These are phyloP conservation scores for Ormyrus thymus DNA, from an alignment of 2,888 invertebrate species.

Conservation along the genomic window DNA sequence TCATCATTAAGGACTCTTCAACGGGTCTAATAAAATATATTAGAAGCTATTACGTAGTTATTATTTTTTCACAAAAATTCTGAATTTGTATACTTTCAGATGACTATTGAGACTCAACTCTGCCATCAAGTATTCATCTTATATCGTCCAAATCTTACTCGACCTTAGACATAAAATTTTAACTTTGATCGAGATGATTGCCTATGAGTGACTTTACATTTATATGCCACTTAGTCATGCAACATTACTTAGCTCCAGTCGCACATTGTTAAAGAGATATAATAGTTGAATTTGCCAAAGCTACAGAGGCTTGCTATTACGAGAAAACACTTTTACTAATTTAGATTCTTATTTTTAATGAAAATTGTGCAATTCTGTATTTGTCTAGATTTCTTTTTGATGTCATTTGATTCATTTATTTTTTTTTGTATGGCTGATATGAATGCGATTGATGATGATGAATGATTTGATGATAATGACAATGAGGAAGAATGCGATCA, in stretches of 20 bases:
- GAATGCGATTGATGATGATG: slow-evolving; percentile 18
- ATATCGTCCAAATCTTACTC: slow-evolving; percentile 34
- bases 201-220: slow-evolving; percentile 10
- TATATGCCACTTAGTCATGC: slow-evolving; percentile 15
- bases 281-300: slow-evolving; percentile 29
- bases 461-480: slow-evolving; percentile 1
- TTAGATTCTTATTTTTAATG: slow-evolving; percentile 37
- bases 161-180: slow-evolving; percentile 5
- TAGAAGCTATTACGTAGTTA: slow-evolving; percentile 1
- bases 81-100: background rate
- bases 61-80: slow-evolving; percentile 1
- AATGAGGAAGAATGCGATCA: slow-evolving; percentile 26
- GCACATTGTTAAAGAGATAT: slow-evolving; percentile 13
- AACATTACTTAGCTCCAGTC: slow-evolving; percentile 11
- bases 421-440: slow-evolving; percentile 26
- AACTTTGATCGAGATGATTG: slow-evolving; percentile 14
- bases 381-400: slow-evolving; percentile 55
- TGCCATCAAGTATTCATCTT: slow-evolving; percentile 23
- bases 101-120: slow-evolving; percentile 32
- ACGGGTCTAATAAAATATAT: background rate
- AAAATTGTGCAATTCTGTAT: slow-evolving; percentile 55
- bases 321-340: slow-evolving; percentile 25
- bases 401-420: slow-evolving; percentile 59
- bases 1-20: slow-evolving; percentile 26
- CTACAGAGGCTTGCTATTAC: slow-evolving; percentile 26